Percentiles rank a stretch among this genome's conserved stretches.
Conservation (phyloP, 1,140 invertebrate species). For the Yoshiicerus persimilis region DNA sequence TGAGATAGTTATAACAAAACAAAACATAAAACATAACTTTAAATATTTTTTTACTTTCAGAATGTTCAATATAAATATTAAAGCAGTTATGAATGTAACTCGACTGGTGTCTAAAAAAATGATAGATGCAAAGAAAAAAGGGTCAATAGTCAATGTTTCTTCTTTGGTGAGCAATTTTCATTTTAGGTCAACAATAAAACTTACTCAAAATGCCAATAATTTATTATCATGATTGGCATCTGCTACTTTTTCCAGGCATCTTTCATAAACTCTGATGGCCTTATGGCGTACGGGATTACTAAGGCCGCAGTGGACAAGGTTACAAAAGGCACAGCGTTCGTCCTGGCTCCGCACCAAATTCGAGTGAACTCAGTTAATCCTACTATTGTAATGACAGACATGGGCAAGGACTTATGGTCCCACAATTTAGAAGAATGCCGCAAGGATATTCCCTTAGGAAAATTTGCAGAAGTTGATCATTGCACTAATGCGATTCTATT, state of each 20-base stretch:
- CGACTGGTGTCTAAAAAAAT: slow-evolving; percentile 73
- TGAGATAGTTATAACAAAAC: not conserved
- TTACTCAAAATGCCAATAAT: not conserved
- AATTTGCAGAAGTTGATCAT: not conserved
- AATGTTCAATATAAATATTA: slow-evolving; percentile 78
- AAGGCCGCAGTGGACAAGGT: slow-evolving; percentile 57
- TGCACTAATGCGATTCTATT: not conserved
- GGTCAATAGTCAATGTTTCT: slow-evolving; percentile 86
- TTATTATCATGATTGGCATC: not conserved
- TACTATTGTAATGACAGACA: not conserved
- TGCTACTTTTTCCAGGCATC: not conserved
- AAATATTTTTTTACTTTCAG: slow-evolving; percentile 57
- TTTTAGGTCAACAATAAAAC: too few relatives aligned
- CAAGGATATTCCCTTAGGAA: not conserved
- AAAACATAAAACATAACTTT: too few relatives aligned
- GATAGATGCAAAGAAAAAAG: slow-evolving; percentile 67
- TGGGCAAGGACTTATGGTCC: not conserved
- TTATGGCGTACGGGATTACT: not conserved
- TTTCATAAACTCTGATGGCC: not conserved
- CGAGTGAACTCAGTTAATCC: slow-evolving; percentile 56
- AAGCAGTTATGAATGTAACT: slow-evolving; percentile 77
- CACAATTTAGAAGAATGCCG: not conserved
- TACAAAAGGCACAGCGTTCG: slow-evolving; percentile 74
- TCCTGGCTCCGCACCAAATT: slow-evolving; percentile 72
- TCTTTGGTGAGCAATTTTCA: slow-evolving; percentile 62